phyloP scores from a whole-genome alignment of 2,888 invertebrate species.

The Apotomis capreana region DNA sequence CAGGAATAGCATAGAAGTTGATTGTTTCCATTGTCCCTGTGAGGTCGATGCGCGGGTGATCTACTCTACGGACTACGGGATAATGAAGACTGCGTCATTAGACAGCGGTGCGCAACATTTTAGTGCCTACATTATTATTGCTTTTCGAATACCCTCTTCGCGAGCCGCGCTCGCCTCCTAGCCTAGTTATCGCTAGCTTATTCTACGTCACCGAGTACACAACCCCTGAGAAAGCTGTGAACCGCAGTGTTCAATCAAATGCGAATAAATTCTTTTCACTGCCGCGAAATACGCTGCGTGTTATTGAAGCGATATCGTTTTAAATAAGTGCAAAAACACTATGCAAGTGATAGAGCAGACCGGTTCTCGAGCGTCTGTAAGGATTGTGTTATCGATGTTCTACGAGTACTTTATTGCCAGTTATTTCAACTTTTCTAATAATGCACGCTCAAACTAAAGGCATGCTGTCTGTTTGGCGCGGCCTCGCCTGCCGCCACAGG shows the following conservation, averaged over 20 bases:
- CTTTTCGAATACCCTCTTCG: constrained; percentile 83
- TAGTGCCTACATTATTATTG: constrained; percentile 81
- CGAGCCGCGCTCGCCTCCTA: constrained; percentile 75
- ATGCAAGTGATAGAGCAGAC: constrained; percentile 1
- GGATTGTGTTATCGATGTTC: constrained; percentile 41
- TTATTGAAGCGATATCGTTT: not conserved
- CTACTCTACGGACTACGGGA: constrained; percentile 67
- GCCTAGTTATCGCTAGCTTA: constrained; percentile 71
- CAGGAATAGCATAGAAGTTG: not conserved
- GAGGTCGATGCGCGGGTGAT: constrained; percentile 43
- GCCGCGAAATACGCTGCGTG: constrained; percentile 1
- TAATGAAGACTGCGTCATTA: constrained; percentile 60
- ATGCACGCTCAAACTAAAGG: constrained; percentile 75
- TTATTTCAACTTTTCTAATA: constrained; percentile 72
- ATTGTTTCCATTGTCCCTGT: constrained; percentile 34
- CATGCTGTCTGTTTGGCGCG: constrained; percentile 65
- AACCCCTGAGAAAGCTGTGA: constrained; percentile 24
- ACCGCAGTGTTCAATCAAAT: constrained; percentile 18
- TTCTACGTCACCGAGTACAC: constrained; percentile 25
- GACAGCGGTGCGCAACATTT: constrained; percentile 78
- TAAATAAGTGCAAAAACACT: constrained; percentile 20
- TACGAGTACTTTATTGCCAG: constrained; percentile 78
- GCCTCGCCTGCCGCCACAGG: constrained; percentile 56
- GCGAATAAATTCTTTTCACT: constrained; percentile 12
- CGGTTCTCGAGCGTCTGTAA: not conserved